Evolutionary conservation across 2,797 vertebrate species (phyloP).

Genomic region (Cossypha niveicapilla): DNA sequence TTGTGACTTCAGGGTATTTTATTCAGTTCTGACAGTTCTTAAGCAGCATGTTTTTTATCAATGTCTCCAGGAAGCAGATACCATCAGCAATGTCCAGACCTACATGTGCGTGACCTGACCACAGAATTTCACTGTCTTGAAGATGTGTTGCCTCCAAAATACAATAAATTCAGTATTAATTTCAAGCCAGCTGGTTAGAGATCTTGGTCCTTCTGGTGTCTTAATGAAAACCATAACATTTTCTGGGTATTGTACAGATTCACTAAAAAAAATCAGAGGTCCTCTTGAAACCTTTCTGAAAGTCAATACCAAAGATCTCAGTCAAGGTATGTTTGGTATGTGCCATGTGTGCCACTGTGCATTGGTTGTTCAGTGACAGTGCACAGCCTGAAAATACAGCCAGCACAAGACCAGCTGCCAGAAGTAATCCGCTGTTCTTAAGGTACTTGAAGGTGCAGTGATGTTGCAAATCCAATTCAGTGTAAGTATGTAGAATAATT

Average conservation of each 20-base stretch:
- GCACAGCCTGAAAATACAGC: not conserved
- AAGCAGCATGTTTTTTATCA: not conserved
- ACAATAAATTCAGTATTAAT: not conserved
- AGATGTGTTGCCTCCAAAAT: not conserved
- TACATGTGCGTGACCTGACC: not conserved
- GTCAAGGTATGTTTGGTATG: not conserved
- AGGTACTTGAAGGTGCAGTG: not conserved
- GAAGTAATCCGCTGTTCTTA: not conserved
- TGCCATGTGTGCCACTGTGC: not conserved
- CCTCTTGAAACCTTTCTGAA: not conserved
- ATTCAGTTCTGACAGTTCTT: not conserved
- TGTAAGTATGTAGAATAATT: not conserved
- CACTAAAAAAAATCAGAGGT: not conserved
- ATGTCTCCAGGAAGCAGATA: not conserved
- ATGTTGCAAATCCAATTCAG: not conserved
- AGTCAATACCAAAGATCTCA: not conserved
- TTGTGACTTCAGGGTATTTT: not conserved
- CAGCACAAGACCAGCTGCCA: not conserved
- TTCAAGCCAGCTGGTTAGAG: not conserved
- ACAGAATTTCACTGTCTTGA: not conserved
- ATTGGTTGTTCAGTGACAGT: not conserved
- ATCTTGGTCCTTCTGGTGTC: not conserved
- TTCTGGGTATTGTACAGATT: not conserved
- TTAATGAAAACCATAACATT: not conserved
- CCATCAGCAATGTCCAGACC: slow-evolving; percentile 3